phyloP scores from a whole-genome alignment of 37 sponge, comb jelly and placozoan genomes.

The Agelas oroides region DNA sequence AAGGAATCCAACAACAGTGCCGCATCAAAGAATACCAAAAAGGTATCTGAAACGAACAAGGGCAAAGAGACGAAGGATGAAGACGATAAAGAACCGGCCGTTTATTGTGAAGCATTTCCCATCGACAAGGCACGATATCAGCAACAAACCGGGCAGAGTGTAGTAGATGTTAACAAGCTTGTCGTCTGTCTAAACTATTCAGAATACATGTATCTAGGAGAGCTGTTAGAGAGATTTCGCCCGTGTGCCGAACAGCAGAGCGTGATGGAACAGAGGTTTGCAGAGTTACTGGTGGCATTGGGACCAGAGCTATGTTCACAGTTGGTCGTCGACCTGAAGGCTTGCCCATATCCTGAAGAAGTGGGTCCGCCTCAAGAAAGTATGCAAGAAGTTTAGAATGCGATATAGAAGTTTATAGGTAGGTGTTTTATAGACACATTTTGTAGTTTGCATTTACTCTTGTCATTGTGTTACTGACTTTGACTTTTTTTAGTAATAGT shows the following conservation, averaged over 20 bases:
- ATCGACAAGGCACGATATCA: conserved; percentile 27
- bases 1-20: not conserved
- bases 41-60: not conserved
- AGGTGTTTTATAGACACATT: too few relatives aligned
- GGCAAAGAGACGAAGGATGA: not conserved
- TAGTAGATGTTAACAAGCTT: conserved; percentile 49
- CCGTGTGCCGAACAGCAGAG: conserved; percentile 30
- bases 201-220: conserved; percentile 55
- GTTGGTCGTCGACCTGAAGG: conserved; percentile 66
- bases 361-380: too few relatives aligned
- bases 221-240: conserved; percentile 29
- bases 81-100: not conserved
- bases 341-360: not conserved
- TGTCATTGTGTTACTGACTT: too few relatives aligned
- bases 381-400: too few relatives aligned
- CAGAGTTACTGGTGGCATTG: conserved; percentile 60
- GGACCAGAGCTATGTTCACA: conserved; percentile 61
- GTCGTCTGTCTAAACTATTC: conserved; percentile 71
- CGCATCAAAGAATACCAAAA: not conserved
- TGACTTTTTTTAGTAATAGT: too few relatives aligned
- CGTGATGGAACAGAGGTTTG: conserved; percentile 58
- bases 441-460: too few relatives aligned
- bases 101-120: conserved; percentile 38
- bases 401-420: too few relatives aligned
- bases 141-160: conserved; percentile 5